Evolutionary conservation across 2,888 invertebrate species (phyloP).

Genomic region (Callinectes sapidus): DNA sequence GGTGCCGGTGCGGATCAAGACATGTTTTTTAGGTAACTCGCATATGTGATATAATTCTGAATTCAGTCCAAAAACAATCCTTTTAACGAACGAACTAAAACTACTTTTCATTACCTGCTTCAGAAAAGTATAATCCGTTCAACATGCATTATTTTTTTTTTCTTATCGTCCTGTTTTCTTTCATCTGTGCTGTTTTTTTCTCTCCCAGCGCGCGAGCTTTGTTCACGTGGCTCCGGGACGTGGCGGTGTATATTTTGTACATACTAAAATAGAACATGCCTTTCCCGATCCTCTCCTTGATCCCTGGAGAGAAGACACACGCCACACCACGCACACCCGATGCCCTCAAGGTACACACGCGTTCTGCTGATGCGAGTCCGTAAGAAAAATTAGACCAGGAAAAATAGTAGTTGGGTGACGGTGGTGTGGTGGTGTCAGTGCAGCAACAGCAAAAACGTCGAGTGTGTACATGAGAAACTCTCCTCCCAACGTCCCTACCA

Average conservation of each 20-base stretch:
- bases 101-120: background rate
- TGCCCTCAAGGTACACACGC: background rate
- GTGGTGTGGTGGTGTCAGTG: background rate
- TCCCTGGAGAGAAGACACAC: background rate
- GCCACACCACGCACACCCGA: background rate
- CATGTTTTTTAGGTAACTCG: background rate
- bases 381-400: background rate
- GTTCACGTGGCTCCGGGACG: constrained; percentile 12
- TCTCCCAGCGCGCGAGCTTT: background rate
- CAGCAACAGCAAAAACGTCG: background rate
- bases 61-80: background rate
- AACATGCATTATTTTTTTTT: background rate
- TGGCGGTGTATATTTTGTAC: constrained; percentile 36
- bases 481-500: background rate
- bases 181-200: background rate
- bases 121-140: background rate
- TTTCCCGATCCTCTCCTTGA: constrained; percentile 8
- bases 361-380: background rate
- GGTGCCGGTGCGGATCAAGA: background rate
- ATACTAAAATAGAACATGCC: constrained; percentile 3
- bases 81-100: background rate
- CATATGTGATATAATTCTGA: background rate
- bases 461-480: background rate
- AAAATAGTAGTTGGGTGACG: background rate
- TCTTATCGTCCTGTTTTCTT: background rate